These are phyloP conservation scores for Sinelater perroti DNA, from an alignment of 2,888 invertebrate species.

Conservation along the genomic window DNA sequence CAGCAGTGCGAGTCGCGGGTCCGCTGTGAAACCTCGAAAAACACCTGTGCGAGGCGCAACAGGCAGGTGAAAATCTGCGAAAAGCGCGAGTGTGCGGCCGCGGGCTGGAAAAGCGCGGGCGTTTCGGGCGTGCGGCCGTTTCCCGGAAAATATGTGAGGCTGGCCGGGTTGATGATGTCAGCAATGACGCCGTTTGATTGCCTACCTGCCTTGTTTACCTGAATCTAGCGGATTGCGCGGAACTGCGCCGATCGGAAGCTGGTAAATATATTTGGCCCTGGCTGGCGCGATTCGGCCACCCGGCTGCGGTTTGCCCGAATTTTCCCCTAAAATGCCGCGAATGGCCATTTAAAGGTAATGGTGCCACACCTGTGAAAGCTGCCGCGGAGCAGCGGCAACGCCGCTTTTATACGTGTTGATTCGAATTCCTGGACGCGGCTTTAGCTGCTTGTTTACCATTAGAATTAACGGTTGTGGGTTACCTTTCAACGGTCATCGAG, in stretches of 20 bases:
- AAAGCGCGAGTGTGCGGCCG: background rate
- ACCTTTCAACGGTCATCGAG: too few relatives aligned
- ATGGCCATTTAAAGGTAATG: slow-evolving; percentile 27
- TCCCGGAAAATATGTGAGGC: slow-evolving; percentile 14
- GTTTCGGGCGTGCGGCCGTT: slow-evolving; percentile 2
- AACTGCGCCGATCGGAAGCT: slow-evolving; percentile 15
- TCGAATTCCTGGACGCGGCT: slow-evolving; percentile 14
- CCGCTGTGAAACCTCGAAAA: slow-evolving; percentile 12
- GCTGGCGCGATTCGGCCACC: too few relatives aligned
- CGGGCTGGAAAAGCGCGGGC: background rate
- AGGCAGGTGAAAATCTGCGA: slow-evolving; percentile 3
- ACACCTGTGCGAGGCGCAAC: slow-evolving; percentile 19
- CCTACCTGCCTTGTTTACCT: slow-evolving; percentile 37
- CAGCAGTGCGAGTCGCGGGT: slow-evolving; percentile 28
- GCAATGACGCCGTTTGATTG: slow-evolving; percentile 38
- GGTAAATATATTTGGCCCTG: slow-evolving; percentile 5
- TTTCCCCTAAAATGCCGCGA: background rate
- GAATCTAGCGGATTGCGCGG: slow-evolving; percentile 25
- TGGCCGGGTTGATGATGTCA: slow-evolving; percentile 36
- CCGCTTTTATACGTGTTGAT: slow-evolving; percentile 38
- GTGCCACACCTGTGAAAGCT: slow-evolving; percentile 50
- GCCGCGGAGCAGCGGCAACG: slow-evolving; percentile 44
- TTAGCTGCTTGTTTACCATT: slow-evolving; percentile 20
- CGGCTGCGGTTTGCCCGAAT: too few relatives aligned
- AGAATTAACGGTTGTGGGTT: slow-evolving; percentile 22